A percentile compares a stretch with the other conserved stretches of the same genome.
Evolutionary conservation across 2,797 vertebrate genomes (phyloP).

Genomic region (Adelosebastes latens): DNA sequence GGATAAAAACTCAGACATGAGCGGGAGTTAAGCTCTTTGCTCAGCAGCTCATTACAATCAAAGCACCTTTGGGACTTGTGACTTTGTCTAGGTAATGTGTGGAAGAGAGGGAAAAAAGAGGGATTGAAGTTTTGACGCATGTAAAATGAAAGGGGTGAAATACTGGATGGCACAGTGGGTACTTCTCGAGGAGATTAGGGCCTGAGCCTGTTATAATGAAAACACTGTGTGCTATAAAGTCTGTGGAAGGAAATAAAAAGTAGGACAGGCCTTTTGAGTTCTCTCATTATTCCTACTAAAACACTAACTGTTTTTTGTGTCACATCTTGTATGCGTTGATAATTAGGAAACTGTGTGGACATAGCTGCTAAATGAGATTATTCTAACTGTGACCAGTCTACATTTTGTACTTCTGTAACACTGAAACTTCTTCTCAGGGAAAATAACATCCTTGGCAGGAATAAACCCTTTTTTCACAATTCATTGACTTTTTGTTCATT

Average conservation of each 20-base stretch:
- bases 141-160: slow-evolving; percentile 55
- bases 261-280: slow-evolving; percentile 43
- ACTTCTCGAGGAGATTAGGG: slow-evolving; percentile 59
- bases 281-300: slow-evolving; percentile 41
- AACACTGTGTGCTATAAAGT: slow-evolving; percentile 24
- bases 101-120: slow-evolving; percentile 25
- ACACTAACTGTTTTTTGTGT: slow-evolving; percentile 32
- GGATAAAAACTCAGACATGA: slow-evolving; percentile 22
- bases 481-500: background rate
- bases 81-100: slow-evolving; percentile 37
- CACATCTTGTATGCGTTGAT: slow-evolving; percentile 16
- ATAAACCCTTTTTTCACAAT: slow-evolving; percentile 56
- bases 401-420: slow-evolving; percentile 28
- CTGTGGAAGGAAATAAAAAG: slow-evolving; percentile 16
- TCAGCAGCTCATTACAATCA: slow-evolving; percentile 45
- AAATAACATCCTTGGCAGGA: slow-evolving; percentile 36
- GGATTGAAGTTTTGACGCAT: slow-evolving; percentile 38
- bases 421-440: slow-evolving; percentile 67
- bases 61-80: slow-evolving; percentile 37
- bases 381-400: slow-evolving; percentile 38
- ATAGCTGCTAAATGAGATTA: slow-evolving; percentile 30
- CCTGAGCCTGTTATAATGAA: slow-evolving; percentile 69
- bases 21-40: slow-evolving; percentile 15
- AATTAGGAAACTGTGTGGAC: slow-evolving; percentile 51
- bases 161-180: slow-evolving; percentile 58